phyloP scores from a whole-genome alignment of 64 coral and sea anemone species.

The Stichodactyla helianthus region DNA sequence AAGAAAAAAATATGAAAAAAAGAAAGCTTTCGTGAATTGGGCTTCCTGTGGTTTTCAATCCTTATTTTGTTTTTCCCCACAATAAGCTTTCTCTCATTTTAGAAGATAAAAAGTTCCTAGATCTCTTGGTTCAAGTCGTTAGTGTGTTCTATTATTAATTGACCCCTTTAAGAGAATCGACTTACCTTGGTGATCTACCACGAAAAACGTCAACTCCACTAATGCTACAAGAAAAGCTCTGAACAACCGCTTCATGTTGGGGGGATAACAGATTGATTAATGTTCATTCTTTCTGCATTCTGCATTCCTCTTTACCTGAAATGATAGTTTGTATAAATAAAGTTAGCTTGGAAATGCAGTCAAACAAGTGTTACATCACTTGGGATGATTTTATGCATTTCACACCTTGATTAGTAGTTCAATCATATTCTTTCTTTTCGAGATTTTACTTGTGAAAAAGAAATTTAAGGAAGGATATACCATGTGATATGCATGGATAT shows the following conservation, averaged over 20 bases:
- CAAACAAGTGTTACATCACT: neutral
- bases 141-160: neutral
- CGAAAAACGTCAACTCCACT: conserved; percentile 45
- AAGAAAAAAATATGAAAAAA: neutral
- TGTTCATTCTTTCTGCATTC: conserved; percentile 25
- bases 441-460: too few species aligned
- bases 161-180: neutral
- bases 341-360: neutral
- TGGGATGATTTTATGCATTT: too few species aligned
- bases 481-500: too few species aligned
- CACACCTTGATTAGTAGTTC: too few species aligned
- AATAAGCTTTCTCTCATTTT: too few species aligned
- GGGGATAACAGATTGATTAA: conserved; percentile 29
- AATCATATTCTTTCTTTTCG: too few species aligned
- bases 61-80: too few species aligned
- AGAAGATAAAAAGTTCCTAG: too few species aligned
- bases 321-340: neutral
- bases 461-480: too few species aligned
- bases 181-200: conserved; percentile 53
- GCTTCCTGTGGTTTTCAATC: neutral
- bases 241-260: conserved; percentile 47
- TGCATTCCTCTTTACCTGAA: neutral
- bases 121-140: too few species aligned
- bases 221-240: conserved; percentile 32
- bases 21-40: neutral